A percentile compares a stretch with the other conserved stretches of the same genome.
These are phyloP conservation scores for Ptychadena robeensis DNA, from an alignment of 2,797 vertebrate genomes.

Conservation along the genomic window DNA sequence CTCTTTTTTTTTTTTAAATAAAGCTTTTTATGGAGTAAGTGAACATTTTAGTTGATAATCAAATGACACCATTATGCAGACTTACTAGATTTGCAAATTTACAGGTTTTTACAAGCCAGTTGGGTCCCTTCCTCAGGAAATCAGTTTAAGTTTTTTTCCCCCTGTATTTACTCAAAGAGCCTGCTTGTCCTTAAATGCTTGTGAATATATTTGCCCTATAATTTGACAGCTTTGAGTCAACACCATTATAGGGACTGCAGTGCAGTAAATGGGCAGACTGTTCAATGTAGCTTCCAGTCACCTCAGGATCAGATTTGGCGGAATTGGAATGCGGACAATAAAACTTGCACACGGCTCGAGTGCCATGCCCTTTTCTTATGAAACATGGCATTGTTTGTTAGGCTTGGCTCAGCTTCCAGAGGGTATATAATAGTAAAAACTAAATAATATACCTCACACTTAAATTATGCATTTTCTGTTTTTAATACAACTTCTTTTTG, in stretches of 20 bases:
- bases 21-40: conserved; percentile 75
- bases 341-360: conserved; percentile 67
- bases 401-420: conserved; percentile 61
- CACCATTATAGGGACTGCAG: conserved; percentile 73
- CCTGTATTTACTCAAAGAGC: conserved; percentile 77
- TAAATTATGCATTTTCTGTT: conserved; percentile 62
- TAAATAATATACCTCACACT: conserved; percentile 60
- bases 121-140: conserved; percentile 82
- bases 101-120: conserved; percentile 81
- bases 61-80: conserved; percentile 79
- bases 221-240: conserved; percentile 77
- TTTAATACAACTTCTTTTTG: conserved; percentile 61
- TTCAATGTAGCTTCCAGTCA: conserved; percentile 76
- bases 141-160: conserved; percentile 74
- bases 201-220: conserved; percentile 78
- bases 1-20: too few species aligned
- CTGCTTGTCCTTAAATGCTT: conserved; percentile 79
- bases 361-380: conserved; percentile 65
- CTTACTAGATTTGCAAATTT: conserved; percentile 81
- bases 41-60: conserved; percentile 76
- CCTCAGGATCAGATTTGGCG: conserved; percentile 72
- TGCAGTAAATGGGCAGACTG: conserved; percentile 76
- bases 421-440: conserved; percentile 65
- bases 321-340: conserved; percentile 70
- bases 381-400: conserved; percentile 64